A percentile compares a stretch with the other conserved stretches of the same genome.
Evolutionary conservation across 2,888 invertebrate genomes (phyloP).

Genomic region (Torymus auratus): DNA sequence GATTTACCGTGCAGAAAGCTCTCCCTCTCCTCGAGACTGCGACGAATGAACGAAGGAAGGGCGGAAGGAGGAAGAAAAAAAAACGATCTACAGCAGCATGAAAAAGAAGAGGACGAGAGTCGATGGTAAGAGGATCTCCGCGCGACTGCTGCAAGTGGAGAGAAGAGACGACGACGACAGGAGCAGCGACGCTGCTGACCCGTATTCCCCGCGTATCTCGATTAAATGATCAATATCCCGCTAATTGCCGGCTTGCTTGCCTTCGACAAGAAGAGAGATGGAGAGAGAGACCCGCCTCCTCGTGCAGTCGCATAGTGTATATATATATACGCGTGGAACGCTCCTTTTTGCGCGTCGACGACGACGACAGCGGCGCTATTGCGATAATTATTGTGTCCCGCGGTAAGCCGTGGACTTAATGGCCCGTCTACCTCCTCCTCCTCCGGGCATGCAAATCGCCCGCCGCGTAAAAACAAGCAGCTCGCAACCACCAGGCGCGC

Average conservation of each 20-base stretch:
- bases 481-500: too few species aligned
- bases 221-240: constrained; percentile 51
- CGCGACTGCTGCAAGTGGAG: background rate
- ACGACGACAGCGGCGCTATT: constrained; percentile 1
- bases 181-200: constrained; percentile 22
- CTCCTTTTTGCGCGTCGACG: constrained; percentile 5
- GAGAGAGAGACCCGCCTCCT: background rate
- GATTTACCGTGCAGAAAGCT: too few species aligned
- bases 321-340: background rate
- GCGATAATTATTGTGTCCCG: constrained; percentile 49
- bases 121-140: constrained; percentile 14
- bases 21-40: too few species aligned
- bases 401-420: constrained; percentile 10
- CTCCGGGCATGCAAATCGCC: constrained; percentile 36
- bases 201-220: constrained; percentile 15
- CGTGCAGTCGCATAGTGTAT: background rate
- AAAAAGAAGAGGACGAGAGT: background rate
- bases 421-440: background rate
- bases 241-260: constrained; percentile 46
- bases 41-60: too few species aligned
- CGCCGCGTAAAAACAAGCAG: constrained; percentile 24
- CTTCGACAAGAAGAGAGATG: background rate
- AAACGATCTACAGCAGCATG: background rate
- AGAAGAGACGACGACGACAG: background rate
- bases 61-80: background rate